Conservation (phyloP, 2,888 invertebrate species). For the Acrobasis consociella region DNA sequence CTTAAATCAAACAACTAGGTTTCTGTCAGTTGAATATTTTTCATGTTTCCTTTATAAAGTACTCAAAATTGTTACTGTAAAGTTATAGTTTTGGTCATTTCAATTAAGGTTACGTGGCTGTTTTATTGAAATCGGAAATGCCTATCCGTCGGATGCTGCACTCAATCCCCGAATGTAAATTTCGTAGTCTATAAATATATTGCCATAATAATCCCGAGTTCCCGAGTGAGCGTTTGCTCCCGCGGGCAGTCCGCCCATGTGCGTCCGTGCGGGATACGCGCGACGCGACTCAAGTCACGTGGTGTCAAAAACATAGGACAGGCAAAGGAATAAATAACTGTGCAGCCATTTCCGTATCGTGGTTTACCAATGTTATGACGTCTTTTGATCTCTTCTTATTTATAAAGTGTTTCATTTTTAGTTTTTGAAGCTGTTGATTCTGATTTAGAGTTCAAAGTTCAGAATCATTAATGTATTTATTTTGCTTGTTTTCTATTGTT, state of each 20-base stretch:
- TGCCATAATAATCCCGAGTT: conserved; percentile 52
- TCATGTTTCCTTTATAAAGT: too few relatives aligned
- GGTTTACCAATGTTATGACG: not conserved
- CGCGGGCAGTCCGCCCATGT: conserved; percentile 54
- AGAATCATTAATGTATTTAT: too few relatives aligned
- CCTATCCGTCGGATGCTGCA: conserved; percentile 24
- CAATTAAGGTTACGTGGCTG: conserved; percentile 10
- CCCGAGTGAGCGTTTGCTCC: conserved; percentile 34
- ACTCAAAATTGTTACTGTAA: not conserved
- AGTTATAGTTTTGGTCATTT: not conserved
- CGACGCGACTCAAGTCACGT: conserved; percentile 30
- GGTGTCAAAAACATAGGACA: conserved; percentile 10
- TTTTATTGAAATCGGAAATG: conserved; percentile 31
- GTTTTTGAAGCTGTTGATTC: not conserved
- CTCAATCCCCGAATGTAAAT: conserved; percentile 24
- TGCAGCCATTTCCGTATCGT: not conserved
- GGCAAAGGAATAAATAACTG: conserved; percentile 9
- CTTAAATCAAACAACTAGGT: too few relatives aligned
- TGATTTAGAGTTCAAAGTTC: conserved; percentile 13
- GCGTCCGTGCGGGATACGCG: conserved; percentile 57
- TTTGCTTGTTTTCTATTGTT: not conserved
- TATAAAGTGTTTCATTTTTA: not conserved
- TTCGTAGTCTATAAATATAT: conserved; percentile 62
- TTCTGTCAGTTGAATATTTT: too few relatives aligned
- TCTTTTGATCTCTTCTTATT: not conserved